Percentiles rank a stretch among this genome's conserved stretches.
Evolutionary conservation across 2,888 invertebrate genomes (phyloP).

Genomic region (Epirrhoe alternata): DNA sequence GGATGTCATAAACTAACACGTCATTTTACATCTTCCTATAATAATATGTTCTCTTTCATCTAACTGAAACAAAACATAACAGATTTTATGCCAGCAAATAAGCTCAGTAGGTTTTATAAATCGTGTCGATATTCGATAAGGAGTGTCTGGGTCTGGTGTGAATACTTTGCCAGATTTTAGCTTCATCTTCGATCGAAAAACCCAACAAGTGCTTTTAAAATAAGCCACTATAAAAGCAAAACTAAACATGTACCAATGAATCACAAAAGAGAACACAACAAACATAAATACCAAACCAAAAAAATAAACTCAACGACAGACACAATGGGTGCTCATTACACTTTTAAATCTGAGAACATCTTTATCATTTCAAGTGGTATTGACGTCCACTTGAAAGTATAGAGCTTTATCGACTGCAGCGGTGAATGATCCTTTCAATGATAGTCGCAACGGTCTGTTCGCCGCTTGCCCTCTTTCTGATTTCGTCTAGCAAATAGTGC

Average conservation of each 20-base stretch:
- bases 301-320: slow-evolving; percentile 22
- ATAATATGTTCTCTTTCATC: slow-evolving; percentile 7
- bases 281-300: slow-evolving; percentile 16
- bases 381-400: slow-evolving; percentile 27
- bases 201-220: no score
- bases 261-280: slow-evolving; percentile 9
- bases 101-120: no score
- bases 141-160: no score
- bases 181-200: no score
- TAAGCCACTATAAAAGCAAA: neutral
- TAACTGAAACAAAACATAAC: neutral
- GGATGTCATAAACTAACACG: slow-evolving; percentile 22
- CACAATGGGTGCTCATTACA: slow-evolving; percentile 36
- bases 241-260: neutral
- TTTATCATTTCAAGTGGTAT: slow-evolving; percentile 34
- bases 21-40: slow-evolving; percentile 19
- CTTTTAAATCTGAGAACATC: slow-evolving; percentile 33
- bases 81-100: no score
- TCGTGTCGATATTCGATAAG: no score
- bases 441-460: no score
- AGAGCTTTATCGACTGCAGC: slow-evolving; percentile 12
- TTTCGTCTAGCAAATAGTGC: neutral
- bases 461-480: no score
- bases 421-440: slow-evolving; percentile 2
- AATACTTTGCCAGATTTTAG: no score